phyloP scores from a whole-genome alignment of 1,140 invertebrate species.

The Diorhabda carinulata region DNA sequence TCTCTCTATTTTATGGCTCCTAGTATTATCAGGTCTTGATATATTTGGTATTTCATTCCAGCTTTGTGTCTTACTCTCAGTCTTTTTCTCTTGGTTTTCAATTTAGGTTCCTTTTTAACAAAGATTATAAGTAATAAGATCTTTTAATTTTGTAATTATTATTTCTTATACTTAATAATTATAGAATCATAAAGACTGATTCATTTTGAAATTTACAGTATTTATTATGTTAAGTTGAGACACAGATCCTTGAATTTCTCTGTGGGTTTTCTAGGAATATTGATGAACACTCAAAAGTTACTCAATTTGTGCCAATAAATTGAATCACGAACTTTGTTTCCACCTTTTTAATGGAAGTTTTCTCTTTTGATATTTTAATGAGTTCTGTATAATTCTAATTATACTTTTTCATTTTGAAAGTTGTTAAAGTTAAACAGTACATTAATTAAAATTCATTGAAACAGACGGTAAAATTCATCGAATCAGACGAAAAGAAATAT shows the following conservation, averaged over 20 bases:
- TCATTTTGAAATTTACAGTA: too few species aligned
- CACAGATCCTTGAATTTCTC: neutral
- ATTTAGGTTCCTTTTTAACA: too few species aligned
- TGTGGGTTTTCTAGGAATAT: neutral
- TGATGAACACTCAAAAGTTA: conserved; percentile 1
- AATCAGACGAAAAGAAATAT: neutral
- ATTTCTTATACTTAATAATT: too few species aligned
- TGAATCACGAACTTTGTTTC: conserved; percentile 1
- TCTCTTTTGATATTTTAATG: conserved; percentile 1
- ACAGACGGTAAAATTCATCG: neutral
- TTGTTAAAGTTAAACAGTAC: neutral
- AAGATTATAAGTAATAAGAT: too few species aligned
- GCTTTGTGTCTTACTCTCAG: too few species aligned
- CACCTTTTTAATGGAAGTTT: conserved; percentile 1
- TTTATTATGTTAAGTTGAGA: neutral
- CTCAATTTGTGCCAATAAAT: neutral
- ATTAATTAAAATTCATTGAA: conserved; percentile 3
- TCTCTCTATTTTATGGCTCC: too few species aligned
- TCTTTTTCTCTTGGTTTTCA: too few species aligned
- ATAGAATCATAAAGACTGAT: too few species aligned
- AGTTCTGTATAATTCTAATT: neutral
- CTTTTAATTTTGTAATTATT: too few species aligned
- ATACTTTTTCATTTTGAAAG: neutral
- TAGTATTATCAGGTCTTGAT: too few species aligned
- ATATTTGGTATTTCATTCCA: too few species aligned